A percentile compares a stretch with the other conserved stretches of the same genome.
These are phyloP conservation scores for Catocala sponsa DNA, from an alignment of 2,888 invertebrate species.

Conservation along the genomic window DNA sequence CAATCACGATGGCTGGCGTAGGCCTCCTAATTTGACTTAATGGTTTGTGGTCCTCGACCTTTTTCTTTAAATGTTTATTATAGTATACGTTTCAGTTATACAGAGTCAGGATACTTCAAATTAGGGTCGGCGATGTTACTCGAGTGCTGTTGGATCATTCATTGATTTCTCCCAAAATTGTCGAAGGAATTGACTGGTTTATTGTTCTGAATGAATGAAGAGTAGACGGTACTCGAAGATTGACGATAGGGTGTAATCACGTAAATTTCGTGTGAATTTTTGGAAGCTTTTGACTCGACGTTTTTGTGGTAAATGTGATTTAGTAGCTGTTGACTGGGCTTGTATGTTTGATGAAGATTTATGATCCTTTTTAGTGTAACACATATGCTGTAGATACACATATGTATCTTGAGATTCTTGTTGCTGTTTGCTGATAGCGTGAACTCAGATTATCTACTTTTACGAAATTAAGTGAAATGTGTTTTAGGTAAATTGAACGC, in stretches of 20 bases:
- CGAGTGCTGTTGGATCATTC: background rate
- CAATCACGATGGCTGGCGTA: conserved; percentile 23
- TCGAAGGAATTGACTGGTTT: background rate
- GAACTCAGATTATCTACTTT: too few relatives aligned
- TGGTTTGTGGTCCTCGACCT: conserved; percentile 17
- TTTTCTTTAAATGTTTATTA: conserved; percentile 28
- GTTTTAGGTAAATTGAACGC: too few relatives aligned
- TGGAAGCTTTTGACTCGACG: background rate
- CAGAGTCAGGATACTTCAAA: conserved; percentile 8
- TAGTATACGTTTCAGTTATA: conserved; percentile 19
- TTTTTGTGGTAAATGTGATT: background rate
- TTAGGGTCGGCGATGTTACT: conserved; percentile 9
- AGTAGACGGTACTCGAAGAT: background rate
- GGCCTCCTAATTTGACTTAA: conserved; percentile 32
- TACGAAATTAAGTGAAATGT: too few relatives aligned
- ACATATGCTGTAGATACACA: background rate
- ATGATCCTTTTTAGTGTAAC: background rate
- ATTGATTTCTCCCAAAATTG: background rate
- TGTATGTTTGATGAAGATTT: conserved; percentile 1
- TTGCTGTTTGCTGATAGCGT: too few relatives aligned
- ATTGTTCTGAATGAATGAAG: background rate
- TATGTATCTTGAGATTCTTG: too few relatives aligned
- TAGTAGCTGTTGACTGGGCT: background rate
- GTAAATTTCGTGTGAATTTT: background rate
- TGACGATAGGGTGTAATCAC: background rate